Base-by-base conservation (phyloP, 1,140 invertebrate genomes). In the Aplysia californica region DNA sequence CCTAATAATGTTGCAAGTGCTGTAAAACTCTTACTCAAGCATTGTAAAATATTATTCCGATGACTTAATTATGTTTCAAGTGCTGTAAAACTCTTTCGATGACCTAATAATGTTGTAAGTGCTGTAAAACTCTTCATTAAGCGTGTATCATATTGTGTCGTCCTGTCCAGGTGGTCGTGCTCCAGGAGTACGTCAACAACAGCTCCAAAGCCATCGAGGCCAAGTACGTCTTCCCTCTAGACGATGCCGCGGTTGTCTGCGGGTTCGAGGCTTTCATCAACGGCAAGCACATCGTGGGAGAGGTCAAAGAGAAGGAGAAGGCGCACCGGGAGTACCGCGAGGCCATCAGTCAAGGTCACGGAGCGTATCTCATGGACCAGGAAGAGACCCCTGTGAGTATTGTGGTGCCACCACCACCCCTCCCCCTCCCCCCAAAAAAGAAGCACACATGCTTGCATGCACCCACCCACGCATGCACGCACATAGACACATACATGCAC, bases 251-350 rank as follows among this genome's bases (percentile, higher is more conserved):
- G 20, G 88, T 88, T 33, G 90, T 91, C 2, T 90, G 89, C 80
- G 88, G 87, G 0, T 91, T 91, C 83, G 89, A 90, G 73, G 90
- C 90, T 4, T 90, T 88, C 77, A 90, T 91, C 71, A 90, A 90
- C 79, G 87, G 84, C 50, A 90, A 90, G 71, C 88, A 89, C 79
- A 85, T 91, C 23, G 79, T 90, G 29, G 91, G 91, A 18, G 86
- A 90, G 65, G 90, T 91, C 56, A 91, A 92, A 78, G 90, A 91
- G 71, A 90, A 91, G 72, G 88, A 91, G 81, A 84, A 81, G 44
- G 91, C 91, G 5, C 87, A 88, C 66, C 80, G 80, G 35, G 89
- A 91, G 69, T 91, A 91, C 82, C 88, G 87, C 77, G 84, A 91
- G 75, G 91, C 91, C 18, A 84, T 91, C 55, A 80, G 87, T 79